These are phyloP conservation scores for Podilymbus podiceps DNA, from an alignment of 2,113 vertebrate species.

Conservation along the genomic window DNA sequence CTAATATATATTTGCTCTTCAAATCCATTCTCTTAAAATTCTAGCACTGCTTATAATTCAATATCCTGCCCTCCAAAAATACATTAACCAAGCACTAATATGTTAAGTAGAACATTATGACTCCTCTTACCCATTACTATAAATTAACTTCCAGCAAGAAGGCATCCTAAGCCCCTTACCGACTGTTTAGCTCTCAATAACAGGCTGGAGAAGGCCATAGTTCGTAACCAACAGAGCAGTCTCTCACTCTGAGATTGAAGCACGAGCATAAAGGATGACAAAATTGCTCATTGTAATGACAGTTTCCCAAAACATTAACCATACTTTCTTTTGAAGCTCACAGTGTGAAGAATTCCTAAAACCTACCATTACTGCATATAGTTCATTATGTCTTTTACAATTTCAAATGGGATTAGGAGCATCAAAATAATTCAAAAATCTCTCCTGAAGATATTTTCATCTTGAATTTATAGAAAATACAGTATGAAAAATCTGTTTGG, in stretches of 20 bases:
- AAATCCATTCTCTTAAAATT: not conserved
- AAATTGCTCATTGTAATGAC: not conserved
- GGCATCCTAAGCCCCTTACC: not conserved
- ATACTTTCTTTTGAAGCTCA: not conserved
- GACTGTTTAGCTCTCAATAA: not conserved
- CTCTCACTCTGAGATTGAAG: not conserved
- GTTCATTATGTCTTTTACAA: not conserved
- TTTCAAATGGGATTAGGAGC: not conserved
- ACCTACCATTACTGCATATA: not conserved
- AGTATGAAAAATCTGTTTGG: not conserved
- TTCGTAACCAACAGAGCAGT: not conserved
- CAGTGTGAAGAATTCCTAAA: not conserved
- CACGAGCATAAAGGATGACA: not conserved
- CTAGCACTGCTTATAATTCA: not conserved
- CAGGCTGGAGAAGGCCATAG: not conserved
- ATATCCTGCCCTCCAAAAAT: not conserved
- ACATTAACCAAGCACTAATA: not conserved
- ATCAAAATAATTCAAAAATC: not conserved
- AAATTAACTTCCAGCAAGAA: not conserved
- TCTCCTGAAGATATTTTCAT: not conserved
- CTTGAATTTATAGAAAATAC: not conserved
- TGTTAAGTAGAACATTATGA: not conserved
- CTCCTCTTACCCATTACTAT: not conserved
- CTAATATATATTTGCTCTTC: not conserved
- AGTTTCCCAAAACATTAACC: not conserved